Percentiles rank a stretch among this genome's conserved stretches.
phyloP scores from a whole-genome alignment of 1,140 invertebrate genomes.

The Trichonephila clavipes region DNA sequence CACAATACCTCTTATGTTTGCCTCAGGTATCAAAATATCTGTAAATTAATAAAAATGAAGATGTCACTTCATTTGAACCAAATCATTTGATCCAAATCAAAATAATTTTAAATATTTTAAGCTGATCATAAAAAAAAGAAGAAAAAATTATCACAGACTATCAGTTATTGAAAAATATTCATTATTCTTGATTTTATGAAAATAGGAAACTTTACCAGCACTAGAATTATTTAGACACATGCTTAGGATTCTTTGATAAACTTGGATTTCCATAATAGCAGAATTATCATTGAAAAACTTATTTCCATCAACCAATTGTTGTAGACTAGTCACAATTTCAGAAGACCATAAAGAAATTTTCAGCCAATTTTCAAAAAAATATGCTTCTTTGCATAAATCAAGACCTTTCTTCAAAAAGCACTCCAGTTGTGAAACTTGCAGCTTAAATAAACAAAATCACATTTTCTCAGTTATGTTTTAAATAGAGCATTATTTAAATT shows the following conservation, averaged over 20 bases:
- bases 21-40: neutral
- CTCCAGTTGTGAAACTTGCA: neutral
- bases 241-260: neutral
- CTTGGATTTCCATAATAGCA: constrained; percentile 2
- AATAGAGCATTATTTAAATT: too few relatives aligned
- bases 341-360: neutral
- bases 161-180: too few relatives aligned
- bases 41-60: neutral
- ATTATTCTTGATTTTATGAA: too few relatives aligned
- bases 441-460: neutral
- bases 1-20: neutral
- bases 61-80: neutral
- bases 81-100: neutral
- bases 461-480: too few relatives aligned
- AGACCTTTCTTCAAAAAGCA: neutral
- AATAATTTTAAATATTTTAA: neutral
- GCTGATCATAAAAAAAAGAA: neutral
- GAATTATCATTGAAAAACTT: constrained; percentile 3
- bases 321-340: neutral
- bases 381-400: neutral
- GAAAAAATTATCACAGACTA: neutral
- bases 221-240: neutral
- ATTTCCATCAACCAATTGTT: neutral
- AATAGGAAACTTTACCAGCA: neutral
- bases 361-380: neutral